Evolutionary conservation across 2,797 vertebrate species (phyloP).

Genomic region (Peromyscus melanophrys): DNA sequence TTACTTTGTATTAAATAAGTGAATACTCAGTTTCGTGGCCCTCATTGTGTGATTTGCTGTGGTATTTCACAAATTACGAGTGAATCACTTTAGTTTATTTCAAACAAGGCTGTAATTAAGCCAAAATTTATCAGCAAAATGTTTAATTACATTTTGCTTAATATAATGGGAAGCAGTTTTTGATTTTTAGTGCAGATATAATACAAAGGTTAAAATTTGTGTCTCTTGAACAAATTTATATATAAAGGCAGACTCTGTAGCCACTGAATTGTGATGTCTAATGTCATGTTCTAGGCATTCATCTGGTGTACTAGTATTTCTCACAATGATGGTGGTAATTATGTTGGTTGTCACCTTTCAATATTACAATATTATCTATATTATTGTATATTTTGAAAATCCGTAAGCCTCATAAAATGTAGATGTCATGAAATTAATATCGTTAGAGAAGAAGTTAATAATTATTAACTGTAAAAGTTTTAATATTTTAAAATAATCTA

Average conservation of each 20-base stretch:
- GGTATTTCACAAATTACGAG: neutral
- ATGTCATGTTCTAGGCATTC: rapidly evolving
- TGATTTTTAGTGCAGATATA: neutral
- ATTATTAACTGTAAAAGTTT: neutral
- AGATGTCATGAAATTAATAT: neutral
- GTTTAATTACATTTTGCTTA: neutral
- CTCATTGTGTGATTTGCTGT: neutral
- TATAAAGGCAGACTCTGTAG: neutral
- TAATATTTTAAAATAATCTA: neutral
- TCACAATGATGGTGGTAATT: neutral
- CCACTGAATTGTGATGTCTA: neutral
- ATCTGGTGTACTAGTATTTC: neutral
- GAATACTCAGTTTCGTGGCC: neutral
- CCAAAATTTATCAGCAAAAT: neutral
- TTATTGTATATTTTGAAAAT: neutral
- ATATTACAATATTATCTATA: neutral
- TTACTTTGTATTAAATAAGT: neutral
- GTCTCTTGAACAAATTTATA: neutral
- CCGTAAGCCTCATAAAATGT: neutral
- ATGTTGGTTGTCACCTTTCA: neutral
- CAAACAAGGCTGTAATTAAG: neutral
- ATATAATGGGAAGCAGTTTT: neutral
- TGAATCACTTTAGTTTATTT: neutral
- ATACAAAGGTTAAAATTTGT: neutral
- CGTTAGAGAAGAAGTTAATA: neutral